Percentiles rank a stretch among this genome's conserved stretches.
These are phyloP conservation scores for Pangasianodon hypophthalmus DNA, from an alignment of 2,113 vertebrate genomes.

Conservation along the genomic window DNA sequence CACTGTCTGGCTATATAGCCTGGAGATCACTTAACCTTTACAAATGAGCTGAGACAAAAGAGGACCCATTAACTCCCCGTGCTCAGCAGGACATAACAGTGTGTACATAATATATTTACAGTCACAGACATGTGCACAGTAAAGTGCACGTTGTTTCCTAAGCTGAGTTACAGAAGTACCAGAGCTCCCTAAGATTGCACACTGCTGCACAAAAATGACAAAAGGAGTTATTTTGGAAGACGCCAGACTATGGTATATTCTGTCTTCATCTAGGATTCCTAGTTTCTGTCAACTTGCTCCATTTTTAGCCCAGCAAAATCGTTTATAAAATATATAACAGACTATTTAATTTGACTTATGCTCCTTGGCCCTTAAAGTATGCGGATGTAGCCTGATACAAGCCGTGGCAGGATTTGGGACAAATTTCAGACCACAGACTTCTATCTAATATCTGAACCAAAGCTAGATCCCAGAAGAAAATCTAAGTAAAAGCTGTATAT, in stretches of 20 bases:
- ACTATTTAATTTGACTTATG: conserved; percentile 3
- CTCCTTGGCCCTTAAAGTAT: neutral
- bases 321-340: neutral
- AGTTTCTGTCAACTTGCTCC: neutral
- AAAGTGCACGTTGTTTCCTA: neutral
- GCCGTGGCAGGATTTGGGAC: neutral
- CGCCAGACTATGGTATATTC: neutral
- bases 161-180: neutral
- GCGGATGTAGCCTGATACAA: neutral
- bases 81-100: neutral
- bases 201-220: neutral
- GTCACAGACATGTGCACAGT: neutral
- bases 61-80: neutral
- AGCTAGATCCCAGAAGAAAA: neutral
- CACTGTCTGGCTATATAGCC: neutral
- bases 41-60: neutral
- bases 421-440: neutral
- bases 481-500: neutral
- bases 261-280: neutral
- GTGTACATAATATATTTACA: neutral
- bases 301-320: conserved; percentile 12
- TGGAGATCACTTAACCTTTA: neutral
- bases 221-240: neutral
- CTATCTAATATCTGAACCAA: neutral
- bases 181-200: neutral